Evolutionary conservation across 2,888 invertebrate species (phyloP).

Genomic region (Lissonota sp.): DNA sequence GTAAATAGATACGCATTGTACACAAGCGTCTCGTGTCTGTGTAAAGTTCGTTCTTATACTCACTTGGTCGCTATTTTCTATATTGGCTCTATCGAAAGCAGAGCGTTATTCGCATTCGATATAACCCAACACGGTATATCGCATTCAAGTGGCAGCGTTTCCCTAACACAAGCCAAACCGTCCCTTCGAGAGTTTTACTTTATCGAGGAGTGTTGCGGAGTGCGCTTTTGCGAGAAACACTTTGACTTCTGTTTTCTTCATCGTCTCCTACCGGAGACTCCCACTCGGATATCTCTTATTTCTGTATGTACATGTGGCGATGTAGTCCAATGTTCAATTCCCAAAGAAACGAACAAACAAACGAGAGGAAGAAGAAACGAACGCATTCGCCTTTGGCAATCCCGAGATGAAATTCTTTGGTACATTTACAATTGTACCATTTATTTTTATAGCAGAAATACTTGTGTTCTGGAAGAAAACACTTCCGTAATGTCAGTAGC

Average conservation of each 20-base stretch:
- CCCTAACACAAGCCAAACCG: slow-evolving; percentile 3
- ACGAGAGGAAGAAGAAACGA: background rate
- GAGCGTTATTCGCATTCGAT: slow-evolving; percentile 24
- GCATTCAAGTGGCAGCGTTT: slow-evolving; percentile 1
- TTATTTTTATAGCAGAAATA: too few species aligned
- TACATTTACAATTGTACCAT: too few species aligned
- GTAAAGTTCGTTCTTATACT: slow-evolving; percentile 18
- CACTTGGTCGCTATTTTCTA: slow-evolving; percentile 34
- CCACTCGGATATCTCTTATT: background rate
- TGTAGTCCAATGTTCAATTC: background rate
- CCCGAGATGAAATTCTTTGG: too few species aligned
- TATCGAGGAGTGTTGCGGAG: slow-evolving; percentile 8
- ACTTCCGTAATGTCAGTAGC: too few species aligned
- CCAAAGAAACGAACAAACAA: background rate
- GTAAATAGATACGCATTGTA: background rate
- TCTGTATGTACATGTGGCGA: background rate
- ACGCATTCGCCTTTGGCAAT: background rate
- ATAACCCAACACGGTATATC: slow-evolving; percentile 16
- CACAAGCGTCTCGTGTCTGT: background rate
- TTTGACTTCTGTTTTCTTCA: slow-evolving; percentile 32
- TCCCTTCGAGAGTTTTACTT: slow-evolving; percentile 26
- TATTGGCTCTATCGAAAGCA: slow-evolving; percentile 27
- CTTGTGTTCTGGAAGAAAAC: too few species aligned
- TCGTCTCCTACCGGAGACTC: slow-evolving; percentile 9
- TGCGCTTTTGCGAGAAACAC: slow-evolving; percentile 31